Evolutionary conservation across 2,888 invertebrate species (phyloP).

Genomic region (Ophraella communa): DNA sequence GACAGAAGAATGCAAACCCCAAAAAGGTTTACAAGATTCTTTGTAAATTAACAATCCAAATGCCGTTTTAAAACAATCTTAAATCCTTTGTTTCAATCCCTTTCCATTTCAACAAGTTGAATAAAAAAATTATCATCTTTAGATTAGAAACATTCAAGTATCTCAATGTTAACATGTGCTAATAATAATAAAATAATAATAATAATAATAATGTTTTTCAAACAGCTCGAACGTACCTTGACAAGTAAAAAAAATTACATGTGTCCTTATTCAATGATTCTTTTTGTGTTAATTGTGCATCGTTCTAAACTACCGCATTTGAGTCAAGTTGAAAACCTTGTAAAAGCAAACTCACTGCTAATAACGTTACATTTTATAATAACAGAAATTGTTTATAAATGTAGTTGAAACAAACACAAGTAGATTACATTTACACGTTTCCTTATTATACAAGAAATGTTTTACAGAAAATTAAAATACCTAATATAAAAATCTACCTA

Average conservation of each 20-base stretch:
- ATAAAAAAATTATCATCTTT: neutral
- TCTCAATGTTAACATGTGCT: neutral
- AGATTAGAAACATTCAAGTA: too few relatives aligned
- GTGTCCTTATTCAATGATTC: constrained; percentile 8
- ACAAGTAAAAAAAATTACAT: neutral
- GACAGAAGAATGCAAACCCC: too few relatives aligned
- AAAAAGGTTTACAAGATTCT: too few relatives aligned
- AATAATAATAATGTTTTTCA: too few relatives aligned
- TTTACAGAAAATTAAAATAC: neutral
- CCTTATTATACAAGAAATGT: neutral
- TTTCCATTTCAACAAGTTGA: neutral
- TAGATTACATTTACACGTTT: too few relatives aligned
- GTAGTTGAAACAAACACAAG: too few relatives aligned
- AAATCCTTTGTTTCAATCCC: neutral
- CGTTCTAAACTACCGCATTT: constrained; percentile 4
- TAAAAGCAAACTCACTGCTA: neutral
- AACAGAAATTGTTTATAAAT: neutral
- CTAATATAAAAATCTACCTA: too few relatives aligned
- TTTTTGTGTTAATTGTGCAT: constrained; percentile 1
- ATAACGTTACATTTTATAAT: neutral
- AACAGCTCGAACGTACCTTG: neutral
- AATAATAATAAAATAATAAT: too few relatives aligned
- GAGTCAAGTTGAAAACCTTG: constrained; percentile 18
- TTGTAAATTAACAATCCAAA: too few relatives aligned
- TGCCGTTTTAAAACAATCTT: neutral